Conservation (phyloP, 1,140 invertebrate genomes). For the Megalopta genalis region DNA sequence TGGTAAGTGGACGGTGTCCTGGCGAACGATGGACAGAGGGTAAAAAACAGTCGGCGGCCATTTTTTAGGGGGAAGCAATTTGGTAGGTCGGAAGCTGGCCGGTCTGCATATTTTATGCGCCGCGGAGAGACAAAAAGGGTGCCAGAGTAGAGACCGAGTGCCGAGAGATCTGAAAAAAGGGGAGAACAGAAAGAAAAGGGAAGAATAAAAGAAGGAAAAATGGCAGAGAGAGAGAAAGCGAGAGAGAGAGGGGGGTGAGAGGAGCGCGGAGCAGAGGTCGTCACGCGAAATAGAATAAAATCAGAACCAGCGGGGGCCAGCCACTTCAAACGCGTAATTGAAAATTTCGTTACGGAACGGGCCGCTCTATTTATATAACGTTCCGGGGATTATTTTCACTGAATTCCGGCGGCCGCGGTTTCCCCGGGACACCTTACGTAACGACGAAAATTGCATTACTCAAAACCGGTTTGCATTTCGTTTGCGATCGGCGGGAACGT, state of each 20-base stretch:
- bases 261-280: background rate
- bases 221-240: background rate
- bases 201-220: too few species aligned
- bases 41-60: constrained; percentile 38
- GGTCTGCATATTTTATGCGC: constrained; percentile 59
- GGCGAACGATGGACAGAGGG: background rate
- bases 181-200: constrained; percentile 1
- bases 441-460: constrained; percentile 29
- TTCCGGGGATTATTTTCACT: constrained; percentile 28
- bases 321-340: constrained; percentile 39
- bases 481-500: background rate
- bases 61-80: constrained; percentile 61
- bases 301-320: constrained; percentile 19
- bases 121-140: constrained; percentile 48
- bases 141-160: constrained; percentile 21
- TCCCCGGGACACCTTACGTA: constrained; percentile 25
- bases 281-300: constrained; percentile 37
- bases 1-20: background rate
- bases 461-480: constrained; percentile 19
- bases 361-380: constrained; percentile 21
- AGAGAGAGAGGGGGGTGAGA: background rate
- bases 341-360: constrained; percentile 41
- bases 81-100: constrained; percentile 29
- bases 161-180: constrained; percentile 26
- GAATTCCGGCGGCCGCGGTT: background rate